Evolutionary conservation across 1,140 invertebrate genomes (phyloP), one percentile per base, ranked within the genome.

Genomic region (Aphis craccivora): DNA sequence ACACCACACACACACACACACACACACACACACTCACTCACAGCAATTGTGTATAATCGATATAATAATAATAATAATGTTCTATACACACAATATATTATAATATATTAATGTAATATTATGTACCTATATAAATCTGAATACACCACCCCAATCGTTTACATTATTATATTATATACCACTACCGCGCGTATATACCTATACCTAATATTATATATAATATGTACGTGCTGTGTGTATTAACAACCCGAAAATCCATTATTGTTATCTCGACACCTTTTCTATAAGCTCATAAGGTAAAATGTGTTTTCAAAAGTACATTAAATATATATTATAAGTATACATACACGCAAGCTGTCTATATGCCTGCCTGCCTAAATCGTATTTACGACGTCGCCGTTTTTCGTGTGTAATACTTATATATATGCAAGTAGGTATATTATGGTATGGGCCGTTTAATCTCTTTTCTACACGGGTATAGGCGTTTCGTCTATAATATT

Each of bases 271-370:
- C 60, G 60, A 76, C 60, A 76, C 30, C 60, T 76, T 76, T 76
- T n/a, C 60, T 76, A 40, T 40, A n/a, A 76, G 60, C 60, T n/a
- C 14, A n/a, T 6, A 18, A 76, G 60, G 60, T 35, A 76, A 18
- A 76, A n/a, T 76, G n/a, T 76, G 60, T 76, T 76, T 76, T 76
- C 60, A 76, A 76, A 67, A 76, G 60, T 76, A 76, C 60, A 76
- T 76, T 76, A 76, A 76, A 76, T 76, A 76, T 76, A 76, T 76
- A 76, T 35, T 30, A 30, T 60, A 30, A 0, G 30, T n/a, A n/a
- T 76, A n/a, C 1, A n/a, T 76, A n/a, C 1, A 18, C 14, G 14
- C 14, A 0, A 3, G 30, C 3, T 11, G 30, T n/a, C 18, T 14
- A 18, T 23, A 8, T 30, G 30, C 23, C 60, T 18, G 18, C 14